Conservation (phyloP, 2,113 vertebrate genomes). For the Oryzias curvinotus region DNA sequence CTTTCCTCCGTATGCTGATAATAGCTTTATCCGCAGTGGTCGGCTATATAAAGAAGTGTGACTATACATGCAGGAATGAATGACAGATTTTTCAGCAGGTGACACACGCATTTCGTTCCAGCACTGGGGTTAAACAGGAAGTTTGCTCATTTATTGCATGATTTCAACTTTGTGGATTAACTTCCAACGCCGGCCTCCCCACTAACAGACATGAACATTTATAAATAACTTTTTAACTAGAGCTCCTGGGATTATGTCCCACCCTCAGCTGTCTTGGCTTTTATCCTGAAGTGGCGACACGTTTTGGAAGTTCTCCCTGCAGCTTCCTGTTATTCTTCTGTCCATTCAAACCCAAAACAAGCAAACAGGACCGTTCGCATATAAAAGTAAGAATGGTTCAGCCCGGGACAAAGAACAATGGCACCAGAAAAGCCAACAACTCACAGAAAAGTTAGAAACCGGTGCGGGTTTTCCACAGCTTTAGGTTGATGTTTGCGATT, state of each 20-base stretch:
- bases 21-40: conserved; percentile 43
- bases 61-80: conserved; percentile 16
- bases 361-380: neutral
- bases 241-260: conserved; percentile 1
- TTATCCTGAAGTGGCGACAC: conserved; percentile 21
- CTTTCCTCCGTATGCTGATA: conserved; percentile 56
- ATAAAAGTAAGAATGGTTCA: conserved; percentile 6
- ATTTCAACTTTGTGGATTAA: neutral
- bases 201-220: neutral
- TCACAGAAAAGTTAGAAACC: conserved; percentile 33
- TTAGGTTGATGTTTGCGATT: conserved; percentile 42
- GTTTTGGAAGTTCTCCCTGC: conserved; percentile 28
- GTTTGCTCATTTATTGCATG: neutral
- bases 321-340: conserved; percentile 60
- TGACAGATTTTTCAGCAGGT: conserved; percentile 18
- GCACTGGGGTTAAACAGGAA: neutral
- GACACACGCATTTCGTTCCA: conserved; percentile 1
- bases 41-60: conserved; percentile 38
- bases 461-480: conserved; percentile 46
- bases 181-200: neutral
- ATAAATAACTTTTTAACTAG: conserved; percentile 16
- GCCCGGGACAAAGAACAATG: neutral
- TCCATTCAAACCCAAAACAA: conserved; percentile 8
- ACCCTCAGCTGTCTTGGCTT: conserved; percentile 13
- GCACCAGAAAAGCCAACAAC: neutral